These are phyloP conservation scores for Odontamblyopus rebecca DNA, from an alignment of 2,797 vertebrate species.

Conservation along the genomic window DNA sequence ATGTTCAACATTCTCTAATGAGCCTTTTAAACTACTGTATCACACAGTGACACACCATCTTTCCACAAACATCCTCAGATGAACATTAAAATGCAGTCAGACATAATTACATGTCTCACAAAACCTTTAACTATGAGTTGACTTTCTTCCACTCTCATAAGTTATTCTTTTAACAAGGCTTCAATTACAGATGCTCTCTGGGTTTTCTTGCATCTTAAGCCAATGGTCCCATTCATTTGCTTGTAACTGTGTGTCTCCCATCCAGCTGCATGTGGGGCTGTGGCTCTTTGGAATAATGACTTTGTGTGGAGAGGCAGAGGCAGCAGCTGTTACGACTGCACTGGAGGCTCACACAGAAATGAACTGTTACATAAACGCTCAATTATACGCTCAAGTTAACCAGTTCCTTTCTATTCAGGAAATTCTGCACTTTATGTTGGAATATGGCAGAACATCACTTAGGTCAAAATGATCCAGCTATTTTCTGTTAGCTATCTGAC, in stretches of 20 bases:
- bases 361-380: conserved; percentile 4
- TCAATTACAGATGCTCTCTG: not conserved
- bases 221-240: not conserved
- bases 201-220: not conserved
- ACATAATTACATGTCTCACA: not conserved
- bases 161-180: not conserved
- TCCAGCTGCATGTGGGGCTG: conserved; percentile 21
- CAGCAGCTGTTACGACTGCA: conserved; percentile 26
- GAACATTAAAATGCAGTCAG: not conserved
- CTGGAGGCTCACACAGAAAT: not conserved
- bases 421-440: not conserved
- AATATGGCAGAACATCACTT: conserved; percentile 17
- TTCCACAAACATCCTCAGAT: not conserved
- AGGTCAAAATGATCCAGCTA: not conserved
- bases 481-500: not conserved
- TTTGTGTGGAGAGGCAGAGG: conserved; percentile 23
- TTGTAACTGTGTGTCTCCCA: conserved; percentile 6
- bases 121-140: not conserved
- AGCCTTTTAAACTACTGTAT: not conserved
- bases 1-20: not conserved
- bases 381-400: not conserved
- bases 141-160: not conserved
- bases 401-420: not conserved
- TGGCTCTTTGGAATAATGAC: conserved; percentile 22
- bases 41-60: not conserved